These are phyloP conservation scores for Noctuana brunneofusca DNA, from an alignment of 2,888 invertebrate genomes.

Conservation along the genomic window DNA sequence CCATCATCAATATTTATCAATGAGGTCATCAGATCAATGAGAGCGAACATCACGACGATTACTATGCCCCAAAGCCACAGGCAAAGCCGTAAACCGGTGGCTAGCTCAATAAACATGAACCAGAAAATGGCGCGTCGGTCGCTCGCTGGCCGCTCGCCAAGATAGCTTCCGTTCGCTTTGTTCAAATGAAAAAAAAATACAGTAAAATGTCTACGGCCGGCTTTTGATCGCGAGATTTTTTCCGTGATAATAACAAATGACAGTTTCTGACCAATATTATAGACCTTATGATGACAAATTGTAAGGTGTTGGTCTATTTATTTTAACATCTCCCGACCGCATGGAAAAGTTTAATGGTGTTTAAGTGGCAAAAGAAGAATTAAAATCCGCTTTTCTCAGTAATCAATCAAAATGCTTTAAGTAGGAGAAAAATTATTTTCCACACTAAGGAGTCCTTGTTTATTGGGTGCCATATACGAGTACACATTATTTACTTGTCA, in stretches of 20 bases:
- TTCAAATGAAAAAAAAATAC: slow-evolving; percentile 37
- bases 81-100: slow-evolving; percentile 21
- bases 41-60: slow-evolving; percentile 1
- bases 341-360: slow-evolving; percentile 8
- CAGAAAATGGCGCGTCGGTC: slow-evolving; percentile 26
- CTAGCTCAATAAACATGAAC: slow-evolving; percentile 26
- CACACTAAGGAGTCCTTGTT: too few relatives aligned
- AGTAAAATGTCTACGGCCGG: slow-evolving; percentile 24
- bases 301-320: slow-evolving; percentile 13
- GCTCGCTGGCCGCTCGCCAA: slow-evolving; percentile 40
- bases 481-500: too few relatives aligned
- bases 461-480: too few relatives aligned
- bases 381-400: background rate
- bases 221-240: slow-evolving; percentile 24
- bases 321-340: background rate
- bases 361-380: background rate
- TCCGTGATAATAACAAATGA: slow-evolving; percentile 21
- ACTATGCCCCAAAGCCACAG: slow-evolving; percentile 12
- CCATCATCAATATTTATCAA: background rate
- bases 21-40: slow-evolving; percentile 9
- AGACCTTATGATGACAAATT: slow-evolving; percentile 18
- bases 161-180: slow-evolving; percentile 40
- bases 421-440: too few relatives aligned
- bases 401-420: background rate
- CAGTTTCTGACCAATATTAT: slow-evolving; percentile 11